Conservation (phyloP, 2,113 vertebrate genomes). For the Peromyscus leucopus region DNA sequence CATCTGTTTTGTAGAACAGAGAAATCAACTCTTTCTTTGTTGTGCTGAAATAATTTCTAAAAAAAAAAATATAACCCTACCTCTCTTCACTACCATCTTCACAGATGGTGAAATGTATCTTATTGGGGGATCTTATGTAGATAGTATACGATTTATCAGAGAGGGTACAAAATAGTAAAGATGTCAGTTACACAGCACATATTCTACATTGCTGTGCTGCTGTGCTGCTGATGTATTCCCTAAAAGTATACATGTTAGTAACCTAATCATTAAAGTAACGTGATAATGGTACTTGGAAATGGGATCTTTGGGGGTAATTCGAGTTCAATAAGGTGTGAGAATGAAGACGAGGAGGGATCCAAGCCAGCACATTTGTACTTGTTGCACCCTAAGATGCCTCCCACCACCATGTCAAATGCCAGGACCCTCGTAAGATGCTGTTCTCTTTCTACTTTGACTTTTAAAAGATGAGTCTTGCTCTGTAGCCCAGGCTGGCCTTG, state of each 20-base stretch:
- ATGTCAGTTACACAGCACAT: background rate
- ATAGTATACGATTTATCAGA: constrained; percentile 19
- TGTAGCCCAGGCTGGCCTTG: background rate
- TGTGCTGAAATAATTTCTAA: no score
- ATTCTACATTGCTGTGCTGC: background rate
- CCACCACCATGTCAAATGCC: no score
- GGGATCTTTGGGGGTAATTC: background rate
- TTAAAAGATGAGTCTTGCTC: background rate
- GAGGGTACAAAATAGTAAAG: constrained; percentile 5
- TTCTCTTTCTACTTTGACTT: background rate
- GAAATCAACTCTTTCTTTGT: no score
- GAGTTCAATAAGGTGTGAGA: background rate
- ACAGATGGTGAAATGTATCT: constrained; percentile 42
- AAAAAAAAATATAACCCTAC: no score
- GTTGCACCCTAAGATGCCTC: background rate
- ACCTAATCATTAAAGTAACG: background rate
- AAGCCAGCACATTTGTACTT: background rate
- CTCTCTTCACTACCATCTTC: no score
- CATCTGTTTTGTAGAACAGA: no score
- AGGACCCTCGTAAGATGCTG: no score
- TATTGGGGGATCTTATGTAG: background rate
- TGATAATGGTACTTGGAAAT: background rate
- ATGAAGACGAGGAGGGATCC: background rate
- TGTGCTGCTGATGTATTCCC: background rate
- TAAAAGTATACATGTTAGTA: background rate